Conservation (phyloP, 2,888 invertebrate genomes). For the Hoplodrina ambigua region DNA sequence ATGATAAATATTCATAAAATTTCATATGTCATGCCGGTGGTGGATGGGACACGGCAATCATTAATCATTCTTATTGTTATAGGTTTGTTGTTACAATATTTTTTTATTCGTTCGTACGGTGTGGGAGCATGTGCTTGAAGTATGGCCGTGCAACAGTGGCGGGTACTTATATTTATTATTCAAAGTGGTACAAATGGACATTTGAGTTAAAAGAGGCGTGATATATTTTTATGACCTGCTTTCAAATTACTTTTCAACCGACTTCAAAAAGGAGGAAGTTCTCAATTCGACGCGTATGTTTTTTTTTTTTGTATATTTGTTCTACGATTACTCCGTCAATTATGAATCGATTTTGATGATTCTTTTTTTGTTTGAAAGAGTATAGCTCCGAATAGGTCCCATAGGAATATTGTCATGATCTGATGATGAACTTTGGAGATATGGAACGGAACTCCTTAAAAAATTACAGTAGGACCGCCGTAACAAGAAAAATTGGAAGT, state of each 20-base stretch:
- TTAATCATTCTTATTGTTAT: slow-evolving; percentile 76
- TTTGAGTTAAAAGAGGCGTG: neutral
- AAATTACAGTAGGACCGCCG: too few species aligned
- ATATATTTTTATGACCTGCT: neutral
- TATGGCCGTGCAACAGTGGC: neutral
- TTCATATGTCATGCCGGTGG: slow-evolving; percentile 69
- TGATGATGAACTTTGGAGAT: too few species aligned
- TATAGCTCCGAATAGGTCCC: too few species aligned
- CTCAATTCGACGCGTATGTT: too few species aligned
- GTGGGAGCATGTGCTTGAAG: slow-evolving; percentile 29
- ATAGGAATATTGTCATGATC: too few species aligned
- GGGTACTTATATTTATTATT: neutral
- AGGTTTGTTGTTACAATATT: slow-evolving; percentile 65
- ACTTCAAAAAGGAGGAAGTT: too few species aligned
- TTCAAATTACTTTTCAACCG: neutral
- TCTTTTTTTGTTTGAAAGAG: too few species aligned
- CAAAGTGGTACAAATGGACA: neutral
- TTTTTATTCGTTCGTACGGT: slow-evolving; percentile 46
- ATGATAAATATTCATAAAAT: slow-evolving; percentile 75
- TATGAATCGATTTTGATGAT: too few species aligned
- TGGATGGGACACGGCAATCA: slow-evolving; percentile 67
- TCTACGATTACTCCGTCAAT: too few species aligned
- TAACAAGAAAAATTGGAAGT: too few species aligned
- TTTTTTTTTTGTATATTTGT: too few species aligned
- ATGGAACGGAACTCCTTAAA: too few species aligned